Evolutionary conservation across 2,797 vertebrate genomes (phyloP), one percentile per base, ranked within the genome.

Genomic region (Emydoidea blandingii): DNA sequence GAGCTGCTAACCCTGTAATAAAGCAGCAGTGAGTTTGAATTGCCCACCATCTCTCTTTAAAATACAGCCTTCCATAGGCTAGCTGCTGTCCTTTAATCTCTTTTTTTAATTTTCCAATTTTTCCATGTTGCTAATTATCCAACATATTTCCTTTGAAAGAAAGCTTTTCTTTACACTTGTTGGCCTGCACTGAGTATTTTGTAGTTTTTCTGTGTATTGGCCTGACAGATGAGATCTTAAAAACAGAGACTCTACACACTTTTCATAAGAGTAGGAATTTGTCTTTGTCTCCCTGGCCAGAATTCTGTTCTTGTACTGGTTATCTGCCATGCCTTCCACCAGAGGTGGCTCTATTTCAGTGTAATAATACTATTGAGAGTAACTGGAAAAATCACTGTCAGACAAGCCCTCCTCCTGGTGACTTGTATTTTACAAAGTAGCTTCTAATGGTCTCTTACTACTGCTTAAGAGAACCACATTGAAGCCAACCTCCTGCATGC

Each of bases 391-490:
- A 92, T 96, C 94, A 95, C 92, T 44, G 44, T 85, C 50, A 50
- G 91, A 96, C 95, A 50, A 57, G 72, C 81, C 81, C 49, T 94
- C 84, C 94, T 92, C 92, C 81, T 82, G 81, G 83, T 5, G 23
- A 76, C 76, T 97, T 96, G 79, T 96, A 87, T 97, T 97, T 98
- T 96, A 95, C 96, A 88, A 96, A 87, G 91, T 92, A 29, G 78
- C 87, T 93, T 97, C 65, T 91, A 89, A 62, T 16, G 31, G 80
- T 86, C 72, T 3, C 86, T 50, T 91, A 62, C 37, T 79, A 93
- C 85, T 96, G 79, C 88, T 86, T 62, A 31, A 41, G 79, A 96
- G 96, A 92, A 79, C 94, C 85, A 91, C 52, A 76, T 68, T 86
- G 91, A 94, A 83, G 16, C 81, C 74, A 80, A 29, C 31, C 29